Percentiles rank a stretch among this genome's conserved stretches.
Evolutionary conservation across 92 coral and sea anemone species (phyloP).

Genomic region (Zoanthus solanderi): DNA sequence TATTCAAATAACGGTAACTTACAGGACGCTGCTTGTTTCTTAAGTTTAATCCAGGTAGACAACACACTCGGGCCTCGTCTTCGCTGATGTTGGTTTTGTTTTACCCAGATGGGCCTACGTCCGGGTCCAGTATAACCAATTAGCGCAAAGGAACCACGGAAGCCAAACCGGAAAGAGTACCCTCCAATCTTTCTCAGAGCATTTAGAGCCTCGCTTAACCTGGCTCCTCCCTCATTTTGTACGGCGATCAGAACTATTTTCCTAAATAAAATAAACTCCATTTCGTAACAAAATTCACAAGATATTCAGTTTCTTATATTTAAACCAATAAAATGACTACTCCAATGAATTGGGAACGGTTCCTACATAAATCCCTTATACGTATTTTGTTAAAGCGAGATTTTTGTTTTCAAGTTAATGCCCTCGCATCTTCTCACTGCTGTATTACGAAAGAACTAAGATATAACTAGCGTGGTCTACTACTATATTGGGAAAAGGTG

Average conservation of each 20-base stretch:
- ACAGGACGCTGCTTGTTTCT: neutral
- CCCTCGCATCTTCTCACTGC: too few relatives aligned
- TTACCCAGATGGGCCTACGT: constrained; percentile 71
- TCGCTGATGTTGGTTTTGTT: constrained; percentile 41
- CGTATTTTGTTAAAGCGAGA: too few relatives aligned
- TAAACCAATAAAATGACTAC: too few relatives aligned
- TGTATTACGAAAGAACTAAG: too few relatives aligned
- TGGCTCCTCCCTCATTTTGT: constrained; percentile 47
- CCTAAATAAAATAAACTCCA: neutral
- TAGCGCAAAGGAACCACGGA: constrained; percentile 69
- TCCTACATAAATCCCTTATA: too few relatives aligned
- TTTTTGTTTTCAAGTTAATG: too few relatives aligned
- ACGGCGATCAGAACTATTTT: constrained; percentile 65
- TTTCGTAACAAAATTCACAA: too few relatives aligned
- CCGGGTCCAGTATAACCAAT: constrained; percentile 73
- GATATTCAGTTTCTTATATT: too few relatives aligned
- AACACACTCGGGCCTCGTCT: constrained; percentile 56
- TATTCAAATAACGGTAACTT: neutral
- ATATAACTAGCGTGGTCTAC: too few relatives aligned
- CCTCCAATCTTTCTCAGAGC: constrained; percentile 68
- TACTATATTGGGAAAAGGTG: too few relatives aligned
- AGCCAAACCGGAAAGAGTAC: constrained; percentile 52
- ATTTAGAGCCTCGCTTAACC: constrained; percentile 42
- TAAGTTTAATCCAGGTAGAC: constrained; percentile 15
- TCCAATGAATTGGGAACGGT: too few relatives aligned